Base-by-base conservation (phyloP, 23 tunicate species). In the Clavelina lepadiformis region DNA sequence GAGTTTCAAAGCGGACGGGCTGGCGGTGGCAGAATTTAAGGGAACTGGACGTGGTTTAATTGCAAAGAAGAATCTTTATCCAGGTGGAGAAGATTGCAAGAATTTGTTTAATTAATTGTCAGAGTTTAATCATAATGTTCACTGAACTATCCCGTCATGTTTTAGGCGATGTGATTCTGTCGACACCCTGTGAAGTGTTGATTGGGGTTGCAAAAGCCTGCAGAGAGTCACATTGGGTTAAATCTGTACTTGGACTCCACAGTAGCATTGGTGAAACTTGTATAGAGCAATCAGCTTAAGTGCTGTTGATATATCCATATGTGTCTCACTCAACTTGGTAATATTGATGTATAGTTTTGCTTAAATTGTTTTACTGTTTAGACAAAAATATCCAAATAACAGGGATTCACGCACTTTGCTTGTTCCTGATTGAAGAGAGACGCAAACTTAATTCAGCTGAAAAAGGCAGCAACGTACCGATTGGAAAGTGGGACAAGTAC, bases 341-440 rank as follows among this genome's bases (percentile, higher is more conserved):
- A n/a, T n/a, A n/a, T n/a, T n/a, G n/a, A n/a, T n/a, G n/a, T n/a
- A n/a, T n/a, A n/a, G n/a, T n/a, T n/a, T n/a, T n/a, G n/a, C n/a
- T n/a, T n/a, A n/a, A n/a, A 34, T 27, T 35, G 5, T 63, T 6
- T 8, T 8, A n/a, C 23, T n/a, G 5, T 58, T 25, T 28, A 58
- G 64, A n/a, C n/a, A 5, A 25, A 24, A 25, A 28, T 38, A 30
- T 58, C 24, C 8, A 0, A 38, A 58, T 58, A 4, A 58, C 66
- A 2, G 69, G 69, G 7, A 26, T 59, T 46, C 75, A 77, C 56
- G 51, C 51, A 20, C 50, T 80, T 24, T 71, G 78, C 31, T 31
- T 63, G 22, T 80, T 80, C 72, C 59, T 80, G 20, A 63, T 80
- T 38, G 87, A 71, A 51, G 73, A 80, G 41, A 18, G 3, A 3